Base-by-base conservation (phyloP, 2,797 vertebrate genomes). In the Astyanax mexicanus region DNA sequence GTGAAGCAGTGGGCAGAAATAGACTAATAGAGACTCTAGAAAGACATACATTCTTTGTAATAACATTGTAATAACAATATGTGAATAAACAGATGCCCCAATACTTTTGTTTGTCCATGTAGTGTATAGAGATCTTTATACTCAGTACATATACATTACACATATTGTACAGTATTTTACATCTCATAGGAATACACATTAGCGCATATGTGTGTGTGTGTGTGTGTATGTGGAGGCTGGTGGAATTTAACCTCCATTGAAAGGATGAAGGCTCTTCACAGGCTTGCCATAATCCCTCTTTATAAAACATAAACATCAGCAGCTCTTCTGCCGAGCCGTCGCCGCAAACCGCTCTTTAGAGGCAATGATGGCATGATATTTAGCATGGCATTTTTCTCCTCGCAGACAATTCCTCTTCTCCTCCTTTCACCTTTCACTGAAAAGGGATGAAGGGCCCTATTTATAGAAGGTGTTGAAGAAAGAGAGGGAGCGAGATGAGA, bases 321-420 rank as follows among this genome's bases (percentile, higher is more conserved):
- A 19, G 35, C 49, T 57, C 60, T 55, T 73, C 58, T 17, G 8
- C 29, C 7, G 23, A 5, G 44, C 71, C 62, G 74, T 74, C 23
- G 64, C 47, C 21, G 35, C 37, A n/a, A 55, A 64, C 1, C 8
- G 62, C 62, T 74, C 37, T 74, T 74, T 65, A 74, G 49, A 19
- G n/a, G 61, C 55, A 29, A 38, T 38, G 54, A 68, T 75, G 44
- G 73, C 19, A 29, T 68, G 64, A 75, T 68, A 75, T 75, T 75
- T 75, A 75, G 40, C 52, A 51, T 75, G 73, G 72, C 72, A 75
- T 66, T 67, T 75, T 29, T 38, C 42, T 19, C 15, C 70, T 61
- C 47, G 64, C 58, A 74, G 47, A 74, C 62, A 64, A 15, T 10
- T 27, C 51, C 27, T 19, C 29, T 35, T 44, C 29, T 40, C 25